A percentile compares a stretch with the other conserved stretches of the same genome.
These are phyloP conservation scores for Drosophila suboccidentalis DNA, from an alignment of 2,888 invertebrate species.

Conservation along the genomic window DNA sequence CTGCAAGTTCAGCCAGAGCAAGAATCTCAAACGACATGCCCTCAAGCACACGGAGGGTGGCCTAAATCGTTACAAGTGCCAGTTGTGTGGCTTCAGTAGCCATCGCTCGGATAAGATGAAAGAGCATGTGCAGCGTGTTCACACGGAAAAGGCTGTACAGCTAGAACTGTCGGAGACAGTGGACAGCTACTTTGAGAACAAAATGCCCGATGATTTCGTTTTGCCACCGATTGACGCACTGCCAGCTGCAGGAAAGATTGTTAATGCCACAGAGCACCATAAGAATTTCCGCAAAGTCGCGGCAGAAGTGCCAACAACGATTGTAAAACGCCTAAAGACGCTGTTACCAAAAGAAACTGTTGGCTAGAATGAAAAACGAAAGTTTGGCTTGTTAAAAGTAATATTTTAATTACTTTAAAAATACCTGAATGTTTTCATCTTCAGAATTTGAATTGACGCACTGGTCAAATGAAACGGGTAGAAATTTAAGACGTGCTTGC, in stretches of 20 bases:
- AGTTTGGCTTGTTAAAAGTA: not conserved
- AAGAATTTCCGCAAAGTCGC: slow-evolving; percentile 13
- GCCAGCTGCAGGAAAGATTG: slow-evolving; percentile 8
- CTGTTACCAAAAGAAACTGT: slow-evolving; percentile 54
- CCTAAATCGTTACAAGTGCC: slow-evolving; percentile 84
- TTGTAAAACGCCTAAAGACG: slow-evolving; percentile 50
- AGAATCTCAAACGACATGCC: slow-evolving; percentile 86
- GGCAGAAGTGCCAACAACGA: slow-evolving; percentile 1
- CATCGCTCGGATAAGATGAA: slow-evolving; percentile 87
- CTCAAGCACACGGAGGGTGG: slow-evolving; percentile 81
- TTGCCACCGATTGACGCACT: slow-evolving; percentile 65
- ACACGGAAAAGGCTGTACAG: slow-evolving; percentile 83
- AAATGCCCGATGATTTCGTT: slow-evolving; percentile 77
- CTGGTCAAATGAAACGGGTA: not conserved
- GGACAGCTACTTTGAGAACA: slow-evolving; percentile 82
- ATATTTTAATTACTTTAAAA: not conserved
- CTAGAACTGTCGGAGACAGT: slow-evolving; percentile 82
- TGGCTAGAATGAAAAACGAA: not conserved
- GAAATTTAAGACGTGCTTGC: slow-evolving; percentile 19
- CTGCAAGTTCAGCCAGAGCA: slow-evolving; percentile 87
- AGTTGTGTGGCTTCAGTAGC: slow-evolving; percentile 86
- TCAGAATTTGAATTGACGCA: not conserved
- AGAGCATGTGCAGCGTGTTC: slow-evolving; percentile 86
- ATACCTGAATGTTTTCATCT: not conserved
- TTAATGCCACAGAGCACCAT: slow-evolving; percentile 2